A percentile compares a stretch with the other conserved stretches of the same genome.
These are phyloP conservation scores for Nothoprocta perdicaria DNA, from an alignment of 2,113 vertebrate genomes.

Conservation along the genomic window DNA sequence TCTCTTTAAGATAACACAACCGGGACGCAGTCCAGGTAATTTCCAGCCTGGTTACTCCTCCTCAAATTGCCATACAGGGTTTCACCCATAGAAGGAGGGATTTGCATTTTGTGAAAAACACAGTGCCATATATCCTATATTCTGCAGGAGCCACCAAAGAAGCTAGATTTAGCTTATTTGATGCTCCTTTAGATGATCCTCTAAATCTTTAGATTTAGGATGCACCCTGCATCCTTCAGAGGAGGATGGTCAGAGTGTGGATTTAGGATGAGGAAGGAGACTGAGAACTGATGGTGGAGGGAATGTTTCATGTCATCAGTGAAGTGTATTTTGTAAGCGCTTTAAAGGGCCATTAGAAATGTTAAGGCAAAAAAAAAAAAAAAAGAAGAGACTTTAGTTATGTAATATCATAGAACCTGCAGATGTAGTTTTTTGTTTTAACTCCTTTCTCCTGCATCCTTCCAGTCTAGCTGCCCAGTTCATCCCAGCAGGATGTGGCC, in stretches of 20 bases:
- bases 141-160: not conserved
- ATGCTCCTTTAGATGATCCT: too few species aligned
- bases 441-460: slow-evolving; percentile 5
- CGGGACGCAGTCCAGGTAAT: not conserved
- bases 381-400: not conserved
- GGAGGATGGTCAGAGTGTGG: not conserved
- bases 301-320: not conserved
- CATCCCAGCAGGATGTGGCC: not conserved
- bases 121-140: not conserved
- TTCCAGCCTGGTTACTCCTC: not conserved
- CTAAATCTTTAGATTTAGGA: not conserved
- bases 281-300: not conserved
- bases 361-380: not conserved
- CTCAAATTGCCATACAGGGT: not conserved
- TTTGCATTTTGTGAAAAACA: not conserved
- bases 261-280: not conserved
- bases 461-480: not conserved
- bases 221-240: not conserved
- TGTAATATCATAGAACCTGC: not conserved
- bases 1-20: not conserved
- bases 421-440: not conserved
- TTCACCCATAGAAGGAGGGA: not conserved
- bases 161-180: not conserved
- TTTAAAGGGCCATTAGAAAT: not conserved
- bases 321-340: not conserved